phyloP scores from a whole-genome alignment of 64 coral and sea anemone species.

The Dendrophyllia cribrosa region DNA sequence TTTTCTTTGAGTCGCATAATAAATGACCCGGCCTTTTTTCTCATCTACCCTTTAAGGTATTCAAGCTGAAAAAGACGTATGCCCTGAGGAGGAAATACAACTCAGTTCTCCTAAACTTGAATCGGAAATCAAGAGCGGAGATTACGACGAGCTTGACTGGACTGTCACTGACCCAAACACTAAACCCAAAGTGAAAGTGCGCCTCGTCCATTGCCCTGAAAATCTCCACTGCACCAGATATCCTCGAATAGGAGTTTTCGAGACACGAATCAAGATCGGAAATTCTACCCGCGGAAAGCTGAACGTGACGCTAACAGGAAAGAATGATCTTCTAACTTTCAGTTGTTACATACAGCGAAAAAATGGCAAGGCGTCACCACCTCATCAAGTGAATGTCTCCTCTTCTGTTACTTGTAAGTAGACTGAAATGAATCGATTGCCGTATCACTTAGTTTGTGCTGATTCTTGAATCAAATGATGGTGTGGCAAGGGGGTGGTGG shows the following conservation, averaged over 20 bases:
- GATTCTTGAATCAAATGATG: too few species aligned
- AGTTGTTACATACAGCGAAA: neutral
- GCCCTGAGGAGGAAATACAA: neutral
- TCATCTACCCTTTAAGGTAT: neutral
- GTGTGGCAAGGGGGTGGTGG: too few species aligned
- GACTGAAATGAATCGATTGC: neutral
- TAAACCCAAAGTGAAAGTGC: too few species aligned
- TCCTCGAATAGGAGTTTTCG: neutral
- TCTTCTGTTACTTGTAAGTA: constrained; percentile 4
- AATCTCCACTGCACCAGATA: neutral
- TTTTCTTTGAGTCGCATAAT: neutral
- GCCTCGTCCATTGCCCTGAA: neutral
- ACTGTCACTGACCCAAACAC: neutral
- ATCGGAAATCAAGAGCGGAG: neutral
- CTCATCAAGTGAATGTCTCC: neutral
- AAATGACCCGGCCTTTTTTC: neutral
- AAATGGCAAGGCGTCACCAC: neutral
- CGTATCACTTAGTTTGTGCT: too few species aligned
- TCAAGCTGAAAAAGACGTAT: neutral
- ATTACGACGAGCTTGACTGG: neutral
- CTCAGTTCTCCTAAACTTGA: neutral
- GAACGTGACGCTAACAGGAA: neutral
- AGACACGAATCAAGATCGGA: neutral
- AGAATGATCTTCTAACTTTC: neutral
- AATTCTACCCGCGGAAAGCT: neutral